Evolutionary conservation across 1,140 invertebrate species (phyloP).

Genomic region (Vanessa atalanta): DNA sequence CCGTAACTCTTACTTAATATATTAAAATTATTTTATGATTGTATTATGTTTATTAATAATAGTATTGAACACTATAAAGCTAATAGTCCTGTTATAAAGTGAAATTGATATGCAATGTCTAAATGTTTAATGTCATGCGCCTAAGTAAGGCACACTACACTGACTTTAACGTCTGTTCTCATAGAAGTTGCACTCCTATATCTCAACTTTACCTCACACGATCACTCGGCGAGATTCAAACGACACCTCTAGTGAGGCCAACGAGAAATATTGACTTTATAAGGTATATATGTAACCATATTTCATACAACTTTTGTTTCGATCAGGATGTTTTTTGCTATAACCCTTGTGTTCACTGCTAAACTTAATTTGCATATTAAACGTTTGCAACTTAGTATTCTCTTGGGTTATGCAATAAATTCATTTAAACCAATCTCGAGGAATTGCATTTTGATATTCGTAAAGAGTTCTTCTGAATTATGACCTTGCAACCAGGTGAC

Average conservation of each 20-base stretch:
- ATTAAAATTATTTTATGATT: background rate
- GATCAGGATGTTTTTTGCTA: slow-evolving; percentile 11
- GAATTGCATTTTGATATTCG: slow-evolving; percentile 8
- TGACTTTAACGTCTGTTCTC: slow-evolving; percentile 3
- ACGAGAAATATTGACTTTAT: slow-evolving; percentile 7
- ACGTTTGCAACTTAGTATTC: slow-evolving; percentile 22
- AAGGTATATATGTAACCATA: background rate
- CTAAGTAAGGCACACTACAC: slow-evolving; percentile 5
- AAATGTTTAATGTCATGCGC: slow-evolving; percentile 8
- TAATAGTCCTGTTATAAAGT: background rate
- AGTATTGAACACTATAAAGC: too few species aligned
- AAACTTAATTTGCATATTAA: slow-evolving; percentile 32
- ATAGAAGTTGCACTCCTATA: slow-evolving; percentile 8
- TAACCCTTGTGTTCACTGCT: slow-evolving; percentile 9
- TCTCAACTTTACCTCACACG: slow-evolving; percentile 14
- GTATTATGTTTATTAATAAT: too few species aligned
- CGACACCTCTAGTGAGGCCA: slow-evolving; percentile 4
- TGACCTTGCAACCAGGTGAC: background rate
- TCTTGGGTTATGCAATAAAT: slow-evolving; percentile 22
- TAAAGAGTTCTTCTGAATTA: background rate
- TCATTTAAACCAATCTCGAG: slow-evolving; percentile 14
- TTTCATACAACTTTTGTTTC: slow-evolving; percentile 15
- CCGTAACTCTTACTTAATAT: background rate
- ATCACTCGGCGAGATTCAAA: slow-evolving; percentile 4
- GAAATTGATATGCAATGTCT: slow-evolving; percentile 6